These are phyloP conservation scores for Drosophila pseudoobscura DNA, from an alignment of 1,140 invertebrate species.

Conservation along the genomic window DNA sequence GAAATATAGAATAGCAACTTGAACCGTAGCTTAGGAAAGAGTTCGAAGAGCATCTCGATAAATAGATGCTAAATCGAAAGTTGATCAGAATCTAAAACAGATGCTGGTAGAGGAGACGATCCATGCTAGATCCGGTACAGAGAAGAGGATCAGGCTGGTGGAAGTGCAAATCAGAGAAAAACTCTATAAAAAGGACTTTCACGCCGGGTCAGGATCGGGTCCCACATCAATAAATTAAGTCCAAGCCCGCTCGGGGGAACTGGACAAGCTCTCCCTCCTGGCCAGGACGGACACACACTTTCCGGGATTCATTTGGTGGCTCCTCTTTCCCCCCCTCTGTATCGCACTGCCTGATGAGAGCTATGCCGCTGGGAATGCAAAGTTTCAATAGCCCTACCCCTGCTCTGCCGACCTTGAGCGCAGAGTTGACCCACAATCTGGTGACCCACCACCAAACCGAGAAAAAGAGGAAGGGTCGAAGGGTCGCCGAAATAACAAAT, in stretches of 20 bases:
- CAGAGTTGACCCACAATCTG: constrained; percentile 26
- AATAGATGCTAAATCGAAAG: no score
- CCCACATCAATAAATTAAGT: constrained; percentile 63
- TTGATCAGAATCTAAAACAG: no score
- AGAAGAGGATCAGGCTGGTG: background rate
- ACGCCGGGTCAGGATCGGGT: background rate
- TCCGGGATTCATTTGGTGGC: constrained; percentile 1
- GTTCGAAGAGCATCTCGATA: no score
- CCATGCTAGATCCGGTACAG: no score
- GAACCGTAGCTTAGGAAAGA: no score
- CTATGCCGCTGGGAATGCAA: constrained; percentile 34
- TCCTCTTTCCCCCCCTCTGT: no score
- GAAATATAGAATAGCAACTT: no score
- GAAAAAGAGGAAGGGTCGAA: background rate
- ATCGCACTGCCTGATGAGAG: no score
- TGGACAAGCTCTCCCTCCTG: background rate
- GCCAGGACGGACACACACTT: no score
- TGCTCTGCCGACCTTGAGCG: constrained; percentile 50
- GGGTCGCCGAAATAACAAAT: constrained; percentile 7
- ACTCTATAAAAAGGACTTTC: background rate
- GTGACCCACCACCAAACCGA: background rate
- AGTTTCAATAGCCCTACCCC: constrained; percentile 43
- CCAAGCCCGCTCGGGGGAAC: constrained; percentile 20
- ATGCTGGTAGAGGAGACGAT: no score
- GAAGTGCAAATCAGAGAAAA: no score